These are phyloP conservation scores for Anser cygnoides DNA, from an alignment of 2,113 vertebrate genomes.

Conservation along the genomic window DNA sequence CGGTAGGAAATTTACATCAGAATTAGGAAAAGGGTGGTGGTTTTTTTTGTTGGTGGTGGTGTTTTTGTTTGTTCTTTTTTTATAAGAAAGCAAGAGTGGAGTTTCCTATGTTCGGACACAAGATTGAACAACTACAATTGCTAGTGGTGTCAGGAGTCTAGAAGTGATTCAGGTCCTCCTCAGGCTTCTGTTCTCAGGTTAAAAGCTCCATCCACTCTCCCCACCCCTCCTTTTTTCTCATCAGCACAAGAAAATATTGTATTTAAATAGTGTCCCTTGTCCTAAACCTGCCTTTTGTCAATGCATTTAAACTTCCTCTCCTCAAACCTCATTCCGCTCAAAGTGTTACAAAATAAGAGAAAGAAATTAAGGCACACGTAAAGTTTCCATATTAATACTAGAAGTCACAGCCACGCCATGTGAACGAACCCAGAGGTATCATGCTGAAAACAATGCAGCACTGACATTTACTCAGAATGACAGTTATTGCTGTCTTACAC, in stretches of 20 bases:
- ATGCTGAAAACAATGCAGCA: background rate
- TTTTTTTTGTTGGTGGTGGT: background rate
- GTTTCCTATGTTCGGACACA: background rate
- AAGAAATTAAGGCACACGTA: background rate
- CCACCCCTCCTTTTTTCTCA: accelerated
- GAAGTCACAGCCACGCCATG: background rate
- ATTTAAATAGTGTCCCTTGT: background rate
- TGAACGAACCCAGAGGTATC: background rate
- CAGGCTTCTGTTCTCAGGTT: background rate
- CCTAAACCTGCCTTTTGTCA: background rate
- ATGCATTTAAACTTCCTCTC: background rate
- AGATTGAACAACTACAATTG: background rate
- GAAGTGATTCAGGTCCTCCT: background rate
- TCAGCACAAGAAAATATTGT: background rate
- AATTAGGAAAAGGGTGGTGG: background rate
- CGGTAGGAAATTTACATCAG: background rate
- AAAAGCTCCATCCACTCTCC: background rate
- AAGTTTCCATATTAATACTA: background rate
- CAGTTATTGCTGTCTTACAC: background rate
- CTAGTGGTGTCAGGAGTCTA: background rate
- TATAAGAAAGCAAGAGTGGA: background rate
- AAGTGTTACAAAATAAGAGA: background rate
- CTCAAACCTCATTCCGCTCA: background rate
- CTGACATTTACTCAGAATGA: background rate
- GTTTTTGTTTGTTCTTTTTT: background rate